Conservation (phyloP, 2,888 invertebrate genomes). For the Tachystola acroxantha region DNA sequence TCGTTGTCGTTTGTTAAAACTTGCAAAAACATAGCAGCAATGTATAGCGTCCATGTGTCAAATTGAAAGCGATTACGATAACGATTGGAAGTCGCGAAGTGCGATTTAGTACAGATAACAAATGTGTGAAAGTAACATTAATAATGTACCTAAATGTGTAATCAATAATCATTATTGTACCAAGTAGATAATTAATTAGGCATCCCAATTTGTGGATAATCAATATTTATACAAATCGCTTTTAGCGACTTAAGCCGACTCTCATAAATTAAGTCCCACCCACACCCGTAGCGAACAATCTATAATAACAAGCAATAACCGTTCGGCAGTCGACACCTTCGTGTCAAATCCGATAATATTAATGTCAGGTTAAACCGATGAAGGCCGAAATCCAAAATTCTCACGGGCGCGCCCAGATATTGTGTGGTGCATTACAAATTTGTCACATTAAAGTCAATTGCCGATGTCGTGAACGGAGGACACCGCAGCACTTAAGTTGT, state of each 20-base stretch:
- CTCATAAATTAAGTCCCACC: conserved; percentile 25
- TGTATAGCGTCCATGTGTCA: too few species aligned
- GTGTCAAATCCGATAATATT: conserved; percentile 58
- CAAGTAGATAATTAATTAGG: too few species aligned
- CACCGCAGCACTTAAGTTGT: conserved; percentile 12
- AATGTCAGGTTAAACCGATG: conserved; percentile 53
- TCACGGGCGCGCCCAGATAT: conserved; percentile 57
- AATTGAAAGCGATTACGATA: too few species aligned
- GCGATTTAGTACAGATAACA: too few species aligned
- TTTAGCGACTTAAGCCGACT: conserved; percentile 8
- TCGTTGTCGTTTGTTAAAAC: too few species aligned
- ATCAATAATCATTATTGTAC: too few species aligned
- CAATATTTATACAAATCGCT: too few species aligned
- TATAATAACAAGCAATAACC: conserved; percentile 53
- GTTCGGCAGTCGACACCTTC: conserved; percentile 43
- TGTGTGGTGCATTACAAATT: conserved; percentile 47
- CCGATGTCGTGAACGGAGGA: conserved; percentile 15
- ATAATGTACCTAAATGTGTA: too few species aligned
- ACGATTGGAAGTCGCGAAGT: too few species aligned
- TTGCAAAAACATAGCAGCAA: too few species aligned
- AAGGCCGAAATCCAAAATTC: conserved; percentile 48
- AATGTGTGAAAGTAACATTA: too few species aligned
- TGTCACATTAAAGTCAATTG: conserved; percentile 47
- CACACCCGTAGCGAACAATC: conserved; percentile 43
- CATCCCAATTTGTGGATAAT: too few species aligned